Evolutionary conservation across 2,888 invertebrate genomes (phyloP).

Genomic region (Gibbula magus): DNA sequence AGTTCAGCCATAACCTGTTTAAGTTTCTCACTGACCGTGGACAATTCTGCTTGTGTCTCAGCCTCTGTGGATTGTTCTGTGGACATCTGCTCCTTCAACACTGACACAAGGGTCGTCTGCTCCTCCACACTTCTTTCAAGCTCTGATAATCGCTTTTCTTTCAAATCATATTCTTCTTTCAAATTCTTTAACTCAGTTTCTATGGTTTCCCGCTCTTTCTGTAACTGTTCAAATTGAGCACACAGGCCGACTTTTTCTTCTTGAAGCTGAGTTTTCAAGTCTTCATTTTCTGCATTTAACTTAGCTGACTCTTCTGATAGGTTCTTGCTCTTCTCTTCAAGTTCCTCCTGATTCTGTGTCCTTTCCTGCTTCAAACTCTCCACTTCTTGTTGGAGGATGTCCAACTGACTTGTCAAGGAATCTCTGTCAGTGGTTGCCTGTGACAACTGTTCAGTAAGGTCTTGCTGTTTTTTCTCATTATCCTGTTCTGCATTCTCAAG

Average conservation of each 20-base stretch:
- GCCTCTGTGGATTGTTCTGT: not conserved
- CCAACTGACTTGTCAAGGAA: constrained; percentile 5
- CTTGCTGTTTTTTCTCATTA: too few species aligned
- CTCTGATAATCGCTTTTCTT: not conserved
- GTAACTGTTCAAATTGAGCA: too few species aligned
- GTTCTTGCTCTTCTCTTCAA: constrained; percentile 22
- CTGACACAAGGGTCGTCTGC: not conserved
- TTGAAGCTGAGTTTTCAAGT: constrained; percentile 26
- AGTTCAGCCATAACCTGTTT: constrained; percentile 28
- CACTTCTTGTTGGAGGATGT: not conserved
- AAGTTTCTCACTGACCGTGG: not conserved
- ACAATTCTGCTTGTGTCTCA: not conserved
- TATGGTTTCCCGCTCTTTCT: constrained; percentile 34
- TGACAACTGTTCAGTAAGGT: not conserved
- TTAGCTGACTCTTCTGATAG: constrained; percentile 21
- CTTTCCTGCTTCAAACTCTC: not conserved
- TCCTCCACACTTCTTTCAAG: not conserved
- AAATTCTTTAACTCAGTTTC: constrained; percentile 36
- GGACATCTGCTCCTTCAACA: constrained; percentile 8
- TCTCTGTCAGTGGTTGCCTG: not conserved
- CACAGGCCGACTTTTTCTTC: constrained; percentile 1
- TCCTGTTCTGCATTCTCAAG: not conserved
- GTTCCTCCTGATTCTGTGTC: constrained; percentile 20
- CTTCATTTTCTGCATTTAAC: not conserved
- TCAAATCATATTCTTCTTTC: constrained; percentile 39